Evolutionary conservation across 1,140 invertebrate species (phyloP), one percentile per base, ranked within the genome.

Genomic region (Halotydeus destructor): DNA sequence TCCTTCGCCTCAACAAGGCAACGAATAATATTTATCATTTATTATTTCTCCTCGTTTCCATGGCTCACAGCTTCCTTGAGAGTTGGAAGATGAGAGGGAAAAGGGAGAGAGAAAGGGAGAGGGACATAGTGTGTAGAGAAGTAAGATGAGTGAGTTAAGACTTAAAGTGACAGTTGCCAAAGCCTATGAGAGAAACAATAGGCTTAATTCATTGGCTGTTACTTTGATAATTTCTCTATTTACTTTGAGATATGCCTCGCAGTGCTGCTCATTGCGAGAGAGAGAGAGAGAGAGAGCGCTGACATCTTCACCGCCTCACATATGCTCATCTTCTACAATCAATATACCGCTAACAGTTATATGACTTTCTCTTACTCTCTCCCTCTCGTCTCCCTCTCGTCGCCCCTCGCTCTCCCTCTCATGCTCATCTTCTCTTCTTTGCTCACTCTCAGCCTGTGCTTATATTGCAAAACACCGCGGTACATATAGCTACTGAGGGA

Each of bases 71-170:
- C n/a, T n/a, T n/a, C n/a, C n/a, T n/a, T n/a, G n/a, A n/a, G n/a
- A n/a, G n/a, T n/a, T n/a, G n/a, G n/a, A n/a, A n/a, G n/a, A n/a
- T n/a, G n/a, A n/a, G n/a, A n/a, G n/a, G n/a, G n/a, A n/a, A n/a
- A n/a, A n/a, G n/a, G n/a, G 33, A n/a, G 33, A 35, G 33, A 35
- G 33, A 35, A 18, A 35, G 33, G 23, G 16, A 18, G 16, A n/a
- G 33, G 23, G 33, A 18, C 16, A 35, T 11, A 35, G 16, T n/a
- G 33, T 19, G 11, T 9, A 9, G 9, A 9, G 9, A 21, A 18
- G 16, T n/a, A 18, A n/a, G 11, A 35, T 19, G 9, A 18, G 8
- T 9, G 16, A n/a, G 11, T 1, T 18, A 35, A 19, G 9, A 18
- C 18, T 9, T 35, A n/a, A 19, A 21, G 9, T 35, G 33, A n/a